Conservation (phyloP, 1,140 invertebrate genomes). For the Macrobrachium rosenbergii region DNA sequence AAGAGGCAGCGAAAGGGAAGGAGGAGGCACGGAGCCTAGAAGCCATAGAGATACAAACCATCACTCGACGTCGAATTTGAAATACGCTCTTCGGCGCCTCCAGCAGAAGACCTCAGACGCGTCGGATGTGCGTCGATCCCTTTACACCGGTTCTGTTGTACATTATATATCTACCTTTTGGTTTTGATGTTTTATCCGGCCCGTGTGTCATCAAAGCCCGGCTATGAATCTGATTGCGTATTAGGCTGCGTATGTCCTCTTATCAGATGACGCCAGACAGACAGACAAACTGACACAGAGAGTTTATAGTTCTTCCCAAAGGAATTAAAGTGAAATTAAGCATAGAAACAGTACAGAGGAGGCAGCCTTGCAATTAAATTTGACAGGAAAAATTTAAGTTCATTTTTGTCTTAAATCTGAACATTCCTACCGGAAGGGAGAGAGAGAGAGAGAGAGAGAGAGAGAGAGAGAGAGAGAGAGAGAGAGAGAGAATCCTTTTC, state of each 20-base stretch:
- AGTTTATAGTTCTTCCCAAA: background rate
- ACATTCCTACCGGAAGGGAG: background rate
- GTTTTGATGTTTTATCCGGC: conserved; percentile 51
- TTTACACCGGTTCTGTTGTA: background rate
- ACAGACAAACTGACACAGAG: background rate
- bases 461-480: conserved; percentile 30
- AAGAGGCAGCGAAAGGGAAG: background rate
- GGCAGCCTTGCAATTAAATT: background rate
- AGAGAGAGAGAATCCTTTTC: too few relatives aligned
- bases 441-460: conserved; percentile 27
- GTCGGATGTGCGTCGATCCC: background rate
- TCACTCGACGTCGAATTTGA: background rate
- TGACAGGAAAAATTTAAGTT: background rate
- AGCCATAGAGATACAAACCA: background rate
- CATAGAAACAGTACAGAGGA: background rate
- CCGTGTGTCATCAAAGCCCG: conserved; percentile 42
- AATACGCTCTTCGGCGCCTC: conserved; percentile 7
- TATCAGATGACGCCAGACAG: background rate
- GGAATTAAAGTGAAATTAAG: background rate
- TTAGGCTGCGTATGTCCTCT: conserved; percentile 32
- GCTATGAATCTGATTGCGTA: conserved; percentile 47
- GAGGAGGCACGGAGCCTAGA: background rate
- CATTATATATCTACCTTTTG: conserved; percentile 36
- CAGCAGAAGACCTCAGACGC: too few relatives aligned
- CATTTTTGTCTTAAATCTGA: background rate